Base-by-base conservation (phyloP, 2,888 invertebrate genomes). In the Drosophila mimetica region DNA sequence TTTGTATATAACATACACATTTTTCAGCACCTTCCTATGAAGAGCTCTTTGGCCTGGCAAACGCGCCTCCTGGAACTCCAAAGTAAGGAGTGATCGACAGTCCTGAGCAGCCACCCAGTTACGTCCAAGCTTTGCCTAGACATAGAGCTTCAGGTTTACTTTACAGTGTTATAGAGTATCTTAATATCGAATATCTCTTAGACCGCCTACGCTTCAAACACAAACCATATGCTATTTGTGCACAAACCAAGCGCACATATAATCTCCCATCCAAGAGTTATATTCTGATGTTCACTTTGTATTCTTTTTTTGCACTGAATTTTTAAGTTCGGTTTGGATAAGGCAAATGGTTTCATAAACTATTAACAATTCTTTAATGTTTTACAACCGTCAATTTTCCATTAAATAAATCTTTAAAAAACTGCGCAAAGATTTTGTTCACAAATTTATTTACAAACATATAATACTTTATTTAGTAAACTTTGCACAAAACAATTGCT, bases 21-120 rank as follows among this genome's bases (percentile, higher is more conserved):
- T 25, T 25, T 52, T 13, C 67, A 91, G 91, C 91, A 34, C 91
- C 91, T 46, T 91, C 92, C 4, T 92, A 92, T 60, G 91, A 91
- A 20, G 92, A 92, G 75, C 80, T 92, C 18, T 92, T 91, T 73
- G 92, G 92, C 41, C 16, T 42, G 58, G 82, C 90, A 42, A 76
- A 80, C 18, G 89, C 90, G 9, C 90, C 90, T 22, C 76, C 86
- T 1, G 83, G 75, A 42, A 73, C 88, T 20, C 64, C 88, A 0
- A 89, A 90, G 76, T 90, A 76, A 82, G 16, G 16, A 52, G 36
- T 11, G 6, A 30, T 30, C 7, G 13, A 18, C 36, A 37, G 25
- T 50, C 44, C 50, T 20, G 37, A 44, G 50, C 63, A 34, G 61
- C 42, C 76, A 81, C 81, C 86, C 84, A 82, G 81, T 82, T 78